Percentiles rank a stretch among this genome's conserved stretches.
Conservation (phyloP, 1,140 invertebrate species). For the Drosophila nigromelanica region DNA sequence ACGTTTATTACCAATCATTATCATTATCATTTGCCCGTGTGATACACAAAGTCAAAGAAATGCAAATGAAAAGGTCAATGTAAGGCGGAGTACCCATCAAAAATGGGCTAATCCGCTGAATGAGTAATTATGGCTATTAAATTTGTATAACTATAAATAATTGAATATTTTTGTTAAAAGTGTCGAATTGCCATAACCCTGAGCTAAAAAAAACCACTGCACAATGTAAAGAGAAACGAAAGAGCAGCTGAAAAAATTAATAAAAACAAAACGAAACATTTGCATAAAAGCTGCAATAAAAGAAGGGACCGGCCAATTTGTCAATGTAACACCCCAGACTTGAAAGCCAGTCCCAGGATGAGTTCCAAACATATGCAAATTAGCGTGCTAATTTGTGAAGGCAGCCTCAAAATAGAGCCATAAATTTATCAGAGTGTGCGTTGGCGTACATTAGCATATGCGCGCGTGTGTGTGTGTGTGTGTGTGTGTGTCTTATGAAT, state of each 20-base stretch:
- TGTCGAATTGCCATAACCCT: conserved; percentile 67
- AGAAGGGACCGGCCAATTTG: conserved; percentile 61
- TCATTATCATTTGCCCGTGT: neutral
- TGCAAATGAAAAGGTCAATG: conserved; percentile 63
- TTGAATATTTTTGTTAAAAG: conserved; percentile 63
- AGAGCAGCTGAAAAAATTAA: conserved; percentile 4
- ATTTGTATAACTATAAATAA: conserved; percentile 48
- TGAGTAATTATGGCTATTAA: neutral
- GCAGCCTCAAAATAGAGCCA: conserved; percentile 64
- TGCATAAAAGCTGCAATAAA: conserved; percentile 67
- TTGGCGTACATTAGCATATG: neutral
- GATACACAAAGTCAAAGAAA: conserved; percentile 27
- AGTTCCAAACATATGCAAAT: conserved; percentile 52
- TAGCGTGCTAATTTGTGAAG: conserved; percentile 70
- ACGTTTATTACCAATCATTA: neutral
- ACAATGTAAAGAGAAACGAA: conserved; percentile 5
- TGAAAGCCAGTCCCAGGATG: conserved; percentile 5
- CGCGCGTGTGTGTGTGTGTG: neutral
- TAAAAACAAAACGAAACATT: conserved; percentile 42
- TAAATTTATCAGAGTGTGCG: conserved; percentile 41
- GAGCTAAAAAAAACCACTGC: conserved; percentile 55
- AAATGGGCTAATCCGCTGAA: conserved; percentile 10
- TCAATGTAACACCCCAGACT: conserved; percentile 67
- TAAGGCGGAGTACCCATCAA: conserved; percentile 5
- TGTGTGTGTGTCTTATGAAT: conserved; percentile 2